Evolutionary conservation across 2,888 invertebrate genomes (phyloP), one percentile per base, ranked within the genome.

Genomic region (Ormyrus labotus): DNA sequence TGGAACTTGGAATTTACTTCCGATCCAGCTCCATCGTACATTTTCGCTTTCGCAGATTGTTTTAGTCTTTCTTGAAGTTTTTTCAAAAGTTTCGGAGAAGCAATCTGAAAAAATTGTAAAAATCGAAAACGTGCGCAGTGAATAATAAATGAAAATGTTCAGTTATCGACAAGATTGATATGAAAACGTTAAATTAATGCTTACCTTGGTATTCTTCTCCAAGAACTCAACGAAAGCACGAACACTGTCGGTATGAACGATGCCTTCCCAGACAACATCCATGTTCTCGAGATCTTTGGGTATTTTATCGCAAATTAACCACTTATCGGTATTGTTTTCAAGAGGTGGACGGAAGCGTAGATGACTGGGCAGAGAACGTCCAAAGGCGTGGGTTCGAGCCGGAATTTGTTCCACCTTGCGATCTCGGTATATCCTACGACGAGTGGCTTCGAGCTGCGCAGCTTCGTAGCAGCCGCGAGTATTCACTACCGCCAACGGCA

Each of bases 191-290:
- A 4, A 34, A 50, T 51, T n/a, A 13, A 45, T 51, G 6, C n/a
- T 8, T 75, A 86, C 87, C 82, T 86, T 60, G 2, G 87, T 84
- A 82, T 86, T 85, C 1, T 81, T 61, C 57, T 74, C 76, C 2
- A 90, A 79, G 87, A 88, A 90, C 10, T 86, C 79, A 0, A 85
- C 67, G 79, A 90, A 90, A 47, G 87, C 84, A 50, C 83, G 83
- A 1, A 89, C 89, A 78, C 87, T 88, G 11, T 86, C 84, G 7
- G 95, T 91, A 87, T 94, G 92, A 34, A 92, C 92, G 63, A 95
- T 93, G n/a, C 93, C 93, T 11, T 92, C 92, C 93, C 93, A 94
- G 0, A 94, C 93, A 65, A 92, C 91, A 0, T 93, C 91, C 94
- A 94, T 94, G 0, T 92, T 91, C 77, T 92, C 92, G 19, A 95